Conservation (phyloP, 2,797 vertebrate genomes). For the Sandelia bainsii region DNA sequence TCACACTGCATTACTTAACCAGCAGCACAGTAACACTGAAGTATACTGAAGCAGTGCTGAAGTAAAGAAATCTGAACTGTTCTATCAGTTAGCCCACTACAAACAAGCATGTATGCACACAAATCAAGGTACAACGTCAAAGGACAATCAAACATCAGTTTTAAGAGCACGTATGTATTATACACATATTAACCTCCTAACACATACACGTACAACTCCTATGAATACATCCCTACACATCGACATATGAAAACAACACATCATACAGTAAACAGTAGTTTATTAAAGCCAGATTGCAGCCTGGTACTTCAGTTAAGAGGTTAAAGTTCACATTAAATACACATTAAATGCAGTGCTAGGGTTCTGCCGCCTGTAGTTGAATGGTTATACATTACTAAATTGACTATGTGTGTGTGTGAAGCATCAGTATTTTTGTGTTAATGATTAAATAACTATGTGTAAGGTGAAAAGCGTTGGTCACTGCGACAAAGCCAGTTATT, state of each 20-base stretch:
- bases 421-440: background rate
- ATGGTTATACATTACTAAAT: too few relatives aligned
- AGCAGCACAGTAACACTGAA: conserved; percentile 1
- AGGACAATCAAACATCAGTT: too few relatives aligned
- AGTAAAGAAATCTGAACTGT: too few relatives aligned
- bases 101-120: background rate
- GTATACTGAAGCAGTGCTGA: background rate
- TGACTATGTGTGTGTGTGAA: background rate
- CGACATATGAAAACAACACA: too few relatives aligned
- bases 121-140: too few relatives aligned
- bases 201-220: too few relatives aligned
- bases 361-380: background rate
- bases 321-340: conserved; percentile 33
- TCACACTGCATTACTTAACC: conserved; percentile 30
- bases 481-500: background rate
- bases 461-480: background rate
- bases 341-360: conserved; percentile 50
- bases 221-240: too few relatives aligned
- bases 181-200: too few relatives aligned
- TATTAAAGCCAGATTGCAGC: conserved; percentile 2
- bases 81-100: background rate
- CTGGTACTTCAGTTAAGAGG: conserved; percentile 14
- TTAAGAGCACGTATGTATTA: too few relatives aligned
- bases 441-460: background rate
- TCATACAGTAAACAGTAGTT: background rate